These are phyloP conservation scores for Trilocha varians DNA, from an alignment of 2,888 invertebrate species.

Conservation along the genomic window DNA sequence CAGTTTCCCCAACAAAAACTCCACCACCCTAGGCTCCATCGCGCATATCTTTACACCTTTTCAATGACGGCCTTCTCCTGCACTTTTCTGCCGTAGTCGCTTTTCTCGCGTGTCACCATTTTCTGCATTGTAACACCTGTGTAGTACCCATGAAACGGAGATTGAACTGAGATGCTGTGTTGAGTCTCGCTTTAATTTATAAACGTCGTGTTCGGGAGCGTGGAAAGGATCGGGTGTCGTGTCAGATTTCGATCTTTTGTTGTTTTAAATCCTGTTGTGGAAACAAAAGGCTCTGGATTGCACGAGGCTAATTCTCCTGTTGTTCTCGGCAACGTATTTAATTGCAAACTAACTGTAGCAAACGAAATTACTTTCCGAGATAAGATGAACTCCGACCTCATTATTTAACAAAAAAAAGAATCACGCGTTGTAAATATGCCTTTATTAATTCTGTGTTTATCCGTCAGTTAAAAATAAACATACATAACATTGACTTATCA, in stretches of 20 bases:
- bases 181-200: slow-evolving; percentile 17
- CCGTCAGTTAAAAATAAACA: no score
- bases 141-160: slow-evolving; percentile 21
- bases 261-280: slow-evolving; percentile 9
- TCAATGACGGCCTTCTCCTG: slow-evolving; percentile 42
- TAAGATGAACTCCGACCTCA: no score
- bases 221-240: slow-evolving; percentile 14
- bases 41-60: slow-evolving; percentile 31
- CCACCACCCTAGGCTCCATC: slow-evolving; percentile 14
- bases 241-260: slow-evolving; percentile 20
- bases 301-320: not conserved
- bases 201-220: slow-evolving; percentile 18
- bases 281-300: slow-evolving; percentile 5
- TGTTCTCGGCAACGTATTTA: not conserved
- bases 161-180: slow-evolving; percentile 15
- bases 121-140: slow-evolving; percentile 27
- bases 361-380: no score
- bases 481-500: no score
- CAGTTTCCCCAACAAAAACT: slow-evolving; percentile 11
- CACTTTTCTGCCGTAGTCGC: slow-evolving; percentile 41
- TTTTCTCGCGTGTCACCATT: slow-evolving; percentile 39
- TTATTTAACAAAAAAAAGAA: not conserved
- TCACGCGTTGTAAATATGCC: no score
- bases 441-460: no score
- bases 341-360: not conserved